These are phyloP conservation scores for Leucophora obtusa DNA, from an alignment of 2,888 invertebrate species.

Conservation along the genomic window DNA sequence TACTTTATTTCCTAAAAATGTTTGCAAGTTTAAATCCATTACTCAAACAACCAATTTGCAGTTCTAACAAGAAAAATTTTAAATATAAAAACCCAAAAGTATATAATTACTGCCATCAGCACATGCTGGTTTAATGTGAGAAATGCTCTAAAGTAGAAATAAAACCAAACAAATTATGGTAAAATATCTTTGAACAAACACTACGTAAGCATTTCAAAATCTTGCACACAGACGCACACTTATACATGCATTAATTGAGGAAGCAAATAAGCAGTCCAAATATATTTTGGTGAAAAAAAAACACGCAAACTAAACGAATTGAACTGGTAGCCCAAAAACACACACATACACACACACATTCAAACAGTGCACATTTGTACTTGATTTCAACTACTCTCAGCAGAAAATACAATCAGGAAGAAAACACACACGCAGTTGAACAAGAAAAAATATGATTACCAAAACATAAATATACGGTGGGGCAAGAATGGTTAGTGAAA, in stretches of 20 bases:
- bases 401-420: slow-evolving; percentile 38
- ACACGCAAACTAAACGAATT: slow-evolving; percentile 53
- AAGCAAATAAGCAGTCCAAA: slow-evolving; percentile 49
- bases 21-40: background rate
- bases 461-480: slow-evolving; percentile 30
- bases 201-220: slow-evolving; percentile 40
- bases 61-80: slow-evolving; percentile 6
- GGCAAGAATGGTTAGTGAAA: background rate
- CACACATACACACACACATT: slow-evolving; percentile 1
- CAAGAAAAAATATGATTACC: slow-evolving; percentile 12
- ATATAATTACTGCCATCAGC: slow-evolving; percentile 56
- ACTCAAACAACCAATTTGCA: background rate
- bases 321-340: slow-evolving; percentile 49
- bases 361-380: slow-evolving; percentile 23
- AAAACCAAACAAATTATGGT: slow-evolving; percentile 52
- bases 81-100: slow-evolving; percentile 30
- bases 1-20: no score
- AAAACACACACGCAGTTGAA: slow-evolving; percentile 31
- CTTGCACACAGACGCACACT: slow-evolving; percentile 1
- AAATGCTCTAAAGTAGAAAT: slow-evolving; percentile 42
- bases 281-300: slow-evolving; percentile 8
- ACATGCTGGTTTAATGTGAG: slow-evolving; percentile 45
- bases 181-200: slow-evolving; percentile 39
- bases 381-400: slow-evolving; percentile 42
- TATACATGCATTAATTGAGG: slow-evolving; percentile 31